These are phyloP conservation scores for Epizoanthus rinbou DNA, from an alignment of 92 coral and sea anemone species.

Conservation along the genomic window DNA sequence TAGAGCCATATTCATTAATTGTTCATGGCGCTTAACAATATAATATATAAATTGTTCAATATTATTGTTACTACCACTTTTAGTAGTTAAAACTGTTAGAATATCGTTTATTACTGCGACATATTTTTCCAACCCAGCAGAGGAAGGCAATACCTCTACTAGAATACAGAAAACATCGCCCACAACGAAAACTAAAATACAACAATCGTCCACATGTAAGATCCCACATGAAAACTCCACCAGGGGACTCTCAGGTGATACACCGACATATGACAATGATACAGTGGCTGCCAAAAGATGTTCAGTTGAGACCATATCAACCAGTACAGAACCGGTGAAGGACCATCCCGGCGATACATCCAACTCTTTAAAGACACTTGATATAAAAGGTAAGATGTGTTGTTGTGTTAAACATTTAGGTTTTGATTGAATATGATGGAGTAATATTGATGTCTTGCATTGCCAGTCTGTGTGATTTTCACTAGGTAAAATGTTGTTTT, in stretches of 20 bases:
- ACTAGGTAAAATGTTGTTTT: too few species aligned
- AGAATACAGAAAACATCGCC: neutral
- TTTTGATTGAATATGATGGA: too few species aligned
- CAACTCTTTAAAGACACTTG: neutral
- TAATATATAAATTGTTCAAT: too few species aligned
- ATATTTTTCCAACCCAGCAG: neutral
- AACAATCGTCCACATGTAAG: neutral
- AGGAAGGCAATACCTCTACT: neutral
- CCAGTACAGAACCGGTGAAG: neutral
- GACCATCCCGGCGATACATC: neutral
- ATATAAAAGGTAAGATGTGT: neutral
- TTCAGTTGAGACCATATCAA: neutral
- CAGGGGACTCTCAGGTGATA: neutral
- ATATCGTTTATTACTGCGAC: neutral
- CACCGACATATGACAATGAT: neutral
- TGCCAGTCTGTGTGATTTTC: too few species aligned
- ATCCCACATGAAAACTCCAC: neutral
- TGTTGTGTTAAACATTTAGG: too few species aligned
- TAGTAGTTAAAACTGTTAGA: neutral
- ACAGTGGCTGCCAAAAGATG: neutral
- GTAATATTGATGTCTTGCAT: too few species aligned
- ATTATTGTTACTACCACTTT: too few species aligned
- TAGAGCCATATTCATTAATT: too few species aligned
- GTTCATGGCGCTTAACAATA: too few species aligned
- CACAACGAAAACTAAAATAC: neutral